Base-by-base conservation (phyloP, 1,140 invertebrate genomes). In the Cyrtorhinus lividipennis region DNA sequence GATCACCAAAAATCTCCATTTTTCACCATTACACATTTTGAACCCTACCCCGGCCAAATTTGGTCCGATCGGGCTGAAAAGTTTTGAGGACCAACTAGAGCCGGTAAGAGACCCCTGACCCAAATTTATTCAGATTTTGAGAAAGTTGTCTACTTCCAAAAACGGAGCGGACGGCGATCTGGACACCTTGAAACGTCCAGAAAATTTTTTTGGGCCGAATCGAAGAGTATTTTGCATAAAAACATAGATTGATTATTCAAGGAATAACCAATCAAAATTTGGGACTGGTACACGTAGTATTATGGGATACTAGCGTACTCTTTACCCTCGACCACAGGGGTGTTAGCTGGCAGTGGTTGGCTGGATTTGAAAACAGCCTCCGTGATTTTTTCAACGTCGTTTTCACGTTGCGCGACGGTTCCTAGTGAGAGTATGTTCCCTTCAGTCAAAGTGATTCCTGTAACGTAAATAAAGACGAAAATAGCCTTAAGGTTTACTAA, bases 351-450 rank as follows among this genome's bases (percentile, higher is more conserved):
- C 24, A 87, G 69, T 20, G 78, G 74, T 64, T 77, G 75, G 69
- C 84, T 87, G 5, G 80, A 77, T 38, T 81, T 75, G 24, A 88
- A 71, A 2, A 88, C 85, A 22, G 85, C 83, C 69, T 78, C 79
- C n/a, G n/a, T n/a, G n/a, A n/a, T n/a, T 63, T 83, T 78, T 38
- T 38, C 30, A 8, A 8, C 30, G 30, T 38, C 15, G 30, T 15
- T 38, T 38, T 15, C 30, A 38, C 15, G n/a, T 15, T 38, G 5
- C 30, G 15, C 30, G 5, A 38, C 30, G 5, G 5, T 38, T 15
- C 30, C 5, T 15, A 8, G 30, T 15, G 15, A 38, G 5, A 15
- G 15, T 15, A 38, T 15, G 5, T 38, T 38, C 30, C 15, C 15
- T 38, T 8, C 30, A 15, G 5, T 38, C 30, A 38, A 38, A 38